Base-by-base conservation (phyloP, 2,113 vertebrate species). In the Pachycephala philippinensis region DNA sequence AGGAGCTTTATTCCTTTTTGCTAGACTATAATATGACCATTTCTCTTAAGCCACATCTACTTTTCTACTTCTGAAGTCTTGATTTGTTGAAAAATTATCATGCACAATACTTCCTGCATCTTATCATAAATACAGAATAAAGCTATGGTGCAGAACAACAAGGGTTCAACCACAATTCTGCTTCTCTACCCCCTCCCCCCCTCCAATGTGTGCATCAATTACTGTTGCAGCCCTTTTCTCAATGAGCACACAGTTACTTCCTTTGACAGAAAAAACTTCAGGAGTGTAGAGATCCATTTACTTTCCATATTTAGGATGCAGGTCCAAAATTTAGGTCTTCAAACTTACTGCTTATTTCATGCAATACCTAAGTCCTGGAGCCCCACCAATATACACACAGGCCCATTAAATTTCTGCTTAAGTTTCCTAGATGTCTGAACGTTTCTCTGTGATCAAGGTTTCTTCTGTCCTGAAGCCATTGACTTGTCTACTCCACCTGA, bases 121-220 rank as follows among this genome's bases (percentile, higher is more conserved):
- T 83, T 68, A 19, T 2, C 2, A 7, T 26, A 37, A 60, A 84
- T 10, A 69, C 9, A 49, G 24, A 66, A 31, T 57, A 68, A 64
- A 56, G 15, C n/a, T 28, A 15, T 4, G 6, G 37, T 35, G 15
- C n/a, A 83, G 26, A 85, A 76, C 3, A 65, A 45, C 39, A 77
- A 64, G 2, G 1, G 11, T 37, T 63, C 42, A 42, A 27, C 8
- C 11, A 13, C 6, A 47, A 6, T 61, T 61, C 16, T 54, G 39
- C 30, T 39, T 20, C 1, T 2, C 3, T n/a, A n/a, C 31, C 8
- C 7, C 18, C 1, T 1, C 2, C 42, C 42, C 42, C 5, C 7
- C 18, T 1, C 1, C 3, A 37, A 30, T 4, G 3, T 24, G 17
- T 64, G 10, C 30, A 42, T 33, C 37, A 65, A 17, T 30, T 53